phyloP scores from a whole-genome alignment of 2,113 vertebrate species.

The Oceanites oceanicus region DNA sequence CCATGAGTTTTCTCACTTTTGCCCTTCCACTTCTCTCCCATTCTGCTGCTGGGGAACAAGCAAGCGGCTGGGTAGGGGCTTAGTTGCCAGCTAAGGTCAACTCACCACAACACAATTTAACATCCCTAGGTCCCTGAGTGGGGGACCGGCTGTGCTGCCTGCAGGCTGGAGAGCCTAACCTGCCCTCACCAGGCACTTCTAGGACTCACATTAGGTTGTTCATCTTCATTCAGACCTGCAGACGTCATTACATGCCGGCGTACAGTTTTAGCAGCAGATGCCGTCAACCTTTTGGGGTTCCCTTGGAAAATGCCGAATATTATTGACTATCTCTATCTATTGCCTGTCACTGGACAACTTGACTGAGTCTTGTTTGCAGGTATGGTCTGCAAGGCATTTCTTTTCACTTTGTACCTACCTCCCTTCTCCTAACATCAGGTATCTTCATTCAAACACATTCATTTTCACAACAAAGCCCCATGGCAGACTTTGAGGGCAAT shows the following conservation, averaged over 20 bases:
- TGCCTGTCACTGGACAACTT: too few relatives aligned
- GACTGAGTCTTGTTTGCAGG: background rate
- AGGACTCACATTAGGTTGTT: background rate
- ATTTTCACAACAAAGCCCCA: background rate
- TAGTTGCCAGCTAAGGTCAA: background rate
- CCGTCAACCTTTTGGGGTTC: background rate
- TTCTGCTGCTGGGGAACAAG: background rate
- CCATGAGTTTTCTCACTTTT: background rate
- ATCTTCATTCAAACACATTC: background rate
- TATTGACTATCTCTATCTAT: background rate
- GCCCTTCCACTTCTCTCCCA: background rate
- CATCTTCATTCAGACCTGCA: background rate
- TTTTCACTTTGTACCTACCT: background rate
- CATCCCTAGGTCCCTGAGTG: background rate
- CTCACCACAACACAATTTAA: background rate
- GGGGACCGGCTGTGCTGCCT: background rate
- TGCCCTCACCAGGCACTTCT: background rate
- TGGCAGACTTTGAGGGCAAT: background rate
- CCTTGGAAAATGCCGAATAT: background rate
- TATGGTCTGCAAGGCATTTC: background rate
- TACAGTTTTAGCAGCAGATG: background rate
- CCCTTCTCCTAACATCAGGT: background rate
- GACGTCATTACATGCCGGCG: background rate
- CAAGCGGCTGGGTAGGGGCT: background rate
- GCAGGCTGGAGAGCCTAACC: background rate